Base-by-base conservation (phyloP, 2,888 invertebrate species). In the Hypomecis atomaria region DNA sequence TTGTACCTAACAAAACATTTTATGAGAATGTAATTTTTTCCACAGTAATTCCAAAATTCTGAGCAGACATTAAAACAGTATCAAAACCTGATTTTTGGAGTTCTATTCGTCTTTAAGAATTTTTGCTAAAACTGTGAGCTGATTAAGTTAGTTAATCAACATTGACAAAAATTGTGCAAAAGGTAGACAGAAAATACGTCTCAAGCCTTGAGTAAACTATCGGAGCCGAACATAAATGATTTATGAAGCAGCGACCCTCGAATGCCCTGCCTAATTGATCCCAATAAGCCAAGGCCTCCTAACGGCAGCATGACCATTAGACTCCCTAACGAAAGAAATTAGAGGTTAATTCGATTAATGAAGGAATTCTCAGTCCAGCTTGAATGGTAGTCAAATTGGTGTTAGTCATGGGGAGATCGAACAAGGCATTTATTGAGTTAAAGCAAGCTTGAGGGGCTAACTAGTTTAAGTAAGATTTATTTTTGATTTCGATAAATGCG, bases 311-410 rank as follows among this genome's bases (percentile, higher is more conserved):
- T 80, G 81, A 79, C 78, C 77, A 85, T 84, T 82, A 83, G 78
- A 80, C 78, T 82, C 78, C 80, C 78, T 79, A 79, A 78, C 82
- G 79, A 82, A 84, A 83, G 83, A 85, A 87, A 84, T 84, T 81
- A 83, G 82, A 86, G 85, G 86, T 88, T 90, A 88, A 90, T 88
- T 83, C 83, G 89, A 87, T 90, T 85, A 90, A 84, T 81, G 76
- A 74, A 78, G 77, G 75, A 79, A 77, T 76, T 69, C 70, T 70
- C 69, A 71, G 68, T 62, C 69, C 71, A 73, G 59, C 65, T 60
- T 42, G 61, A 67, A 74, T 76, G 74, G 69, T 72, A 73, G 70
- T 73, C 71, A 72, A 77, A 75, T 78, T 76, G 65, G 71, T 64
- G 70, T 71, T 73, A 74, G 61, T 66, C 69, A 64, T 68, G 67